A percentile compares a stretch with the other conserved stretches of the same genome.
phyloP scores from a whole-genome alignment of 2,113 vertebrate species.

The Bubo bubo region DNA sequence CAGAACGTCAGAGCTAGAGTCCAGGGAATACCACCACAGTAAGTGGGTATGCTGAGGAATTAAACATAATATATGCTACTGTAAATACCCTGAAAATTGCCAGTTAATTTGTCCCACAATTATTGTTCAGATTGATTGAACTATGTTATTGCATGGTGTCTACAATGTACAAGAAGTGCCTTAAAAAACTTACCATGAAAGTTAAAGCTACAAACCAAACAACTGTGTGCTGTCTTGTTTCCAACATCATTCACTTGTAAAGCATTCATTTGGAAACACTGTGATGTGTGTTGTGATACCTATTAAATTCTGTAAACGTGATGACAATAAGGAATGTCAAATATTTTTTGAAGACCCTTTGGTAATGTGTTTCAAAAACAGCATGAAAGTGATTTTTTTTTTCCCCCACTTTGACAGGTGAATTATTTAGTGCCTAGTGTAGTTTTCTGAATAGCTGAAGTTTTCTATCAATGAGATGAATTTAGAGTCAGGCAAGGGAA shows the following conservation, averaged over 20 bases:
- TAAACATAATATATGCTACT: neutral
- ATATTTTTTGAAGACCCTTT: constrained; percentile 46
- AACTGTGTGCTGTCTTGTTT: neutral
- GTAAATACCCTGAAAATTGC: neutral
- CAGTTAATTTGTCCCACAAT: neutral
- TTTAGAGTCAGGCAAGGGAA: constrained; percentile 73
- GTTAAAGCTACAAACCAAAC: neutral
- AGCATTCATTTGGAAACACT: constrained; percentile 34
- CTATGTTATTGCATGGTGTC: neutral
- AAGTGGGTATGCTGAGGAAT: neutral
- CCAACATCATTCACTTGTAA: neutral
- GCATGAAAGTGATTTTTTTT: neutral
- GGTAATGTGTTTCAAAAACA: constrained; percentile 58
- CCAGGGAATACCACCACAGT: neutral
- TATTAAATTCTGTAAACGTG: constrained; percentile 51
- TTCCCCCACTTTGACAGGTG: constrained; percentile 8
- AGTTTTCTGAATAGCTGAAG: constrained; percentile 55
- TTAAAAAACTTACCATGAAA: neutral
- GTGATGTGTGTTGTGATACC: constrained; percentile 49
- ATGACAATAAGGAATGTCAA: constrained; percentile 56
- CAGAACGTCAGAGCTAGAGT: neutral
- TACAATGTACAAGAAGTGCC: neutral
- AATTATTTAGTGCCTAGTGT: constrained; percentile 59
- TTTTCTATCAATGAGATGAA: constrained; percentile 75
- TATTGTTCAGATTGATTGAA: neutral